These are phyloP conservation scores for Hydropsyche tenuis DNA, from an alignment of 1,140 invertebrate species.

Conservation along the genomic window DNA sequence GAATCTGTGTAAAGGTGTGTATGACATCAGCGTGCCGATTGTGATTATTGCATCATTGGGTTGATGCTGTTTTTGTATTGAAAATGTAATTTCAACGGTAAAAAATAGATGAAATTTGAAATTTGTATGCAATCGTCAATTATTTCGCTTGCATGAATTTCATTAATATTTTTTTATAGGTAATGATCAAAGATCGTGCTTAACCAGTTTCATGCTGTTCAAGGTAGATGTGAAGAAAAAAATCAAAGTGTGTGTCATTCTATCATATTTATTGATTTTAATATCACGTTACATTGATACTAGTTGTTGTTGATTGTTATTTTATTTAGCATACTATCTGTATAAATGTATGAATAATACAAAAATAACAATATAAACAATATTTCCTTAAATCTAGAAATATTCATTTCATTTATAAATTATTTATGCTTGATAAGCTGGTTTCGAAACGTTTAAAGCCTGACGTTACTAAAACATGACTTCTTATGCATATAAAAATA, in stretches of 20 bases:
- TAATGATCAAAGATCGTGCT: too few species aligned
- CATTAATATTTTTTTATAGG: too few species aligned
- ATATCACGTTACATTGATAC: slow-evolving; percentile 10
- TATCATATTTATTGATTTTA: slow-evolving; percentile 19
- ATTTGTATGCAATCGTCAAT: too few species aligned
- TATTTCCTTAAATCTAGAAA: slow-evolving; percentile 17
- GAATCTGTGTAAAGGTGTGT: slow-evolving; percentile 6
- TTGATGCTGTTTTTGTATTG: too few species aligned
- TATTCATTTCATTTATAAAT: slow-evolving; percentile 6
- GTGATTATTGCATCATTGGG: slow-evolving; percentile 1
- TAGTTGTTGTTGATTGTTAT: background rate
- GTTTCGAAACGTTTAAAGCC: slow-evolving; percentile 6
- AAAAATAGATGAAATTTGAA: too few species aligned
- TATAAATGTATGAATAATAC: slow-evolving; percentile 23
- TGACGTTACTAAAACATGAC: background rate
- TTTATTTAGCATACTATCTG: background rate
- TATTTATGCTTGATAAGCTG: background rate
- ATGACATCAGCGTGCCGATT: slow-evolving; percentile 6
- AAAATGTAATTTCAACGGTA: too few species aligned
- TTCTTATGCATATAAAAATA: background rate
- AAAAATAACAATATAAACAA: slow-evolving; percentile 27
- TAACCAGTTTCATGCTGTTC: too few species aligned
- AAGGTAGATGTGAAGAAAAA: too few species aligned
- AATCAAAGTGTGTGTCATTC: too few species aligned
- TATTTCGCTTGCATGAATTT: too few species aligned